Percentiles rank a stretch among this genome's conserved stretches.
These are phyloP conservation scores for Cryptoblepharus egeriae DNA, from an alignment of 2,797 vertebrate species.

Conservation along the genomic window DNA sequence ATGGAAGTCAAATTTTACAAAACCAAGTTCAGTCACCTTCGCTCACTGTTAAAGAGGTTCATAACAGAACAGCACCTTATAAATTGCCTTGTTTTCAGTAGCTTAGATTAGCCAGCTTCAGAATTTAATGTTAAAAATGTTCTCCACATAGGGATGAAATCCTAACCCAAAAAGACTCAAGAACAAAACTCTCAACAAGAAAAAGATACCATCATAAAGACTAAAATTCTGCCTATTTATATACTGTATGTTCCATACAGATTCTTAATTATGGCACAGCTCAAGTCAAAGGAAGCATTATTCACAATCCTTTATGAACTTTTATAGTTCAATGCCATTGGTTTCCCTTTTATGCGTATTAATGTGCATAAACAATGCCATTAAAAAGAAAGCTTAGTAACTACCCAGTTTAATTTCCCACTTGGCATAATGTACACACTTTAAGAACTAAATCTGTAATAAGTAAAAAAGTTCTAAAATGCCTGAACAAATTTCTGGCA, in stretches of 20 bases:
- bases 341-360: too few relatives aligned
- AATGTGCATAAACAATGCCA: too few relatives aligned
- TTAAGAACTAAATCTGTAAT: too few relatives aligned
- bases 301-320: neutral
- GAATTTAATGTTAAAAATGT: neutral
- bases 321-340: too few relatives aligned
- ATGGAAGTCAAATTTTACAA: constrained; percentile 1
- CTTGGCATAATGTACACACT: neutral
- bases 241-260: neutral
- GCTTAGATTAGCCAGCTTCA: neutral
- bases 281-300: neutral
- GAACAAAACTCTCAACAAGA: neutral
- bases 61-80: neutral
- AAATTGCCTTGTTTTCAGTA: neutral
- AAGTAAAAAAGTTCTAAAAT: too few relatives aligned
- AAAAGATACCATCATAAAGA: neutral
- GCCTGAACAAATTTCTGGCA: too few relatives aligned
- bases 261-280: neutral
- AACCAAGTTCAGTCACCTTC: neutral
- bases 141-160: neutral
- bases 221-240: neutral
- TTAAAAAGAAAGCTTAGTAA: neutral
- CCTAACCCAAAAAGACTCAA: neutral
- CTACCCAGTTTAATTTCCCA: neutral
- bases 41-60: neutral